Base-by-base conservation (phyloP, 2,797 vertebrate genomes). In the Rhabdophis nuchalis region DNA sequence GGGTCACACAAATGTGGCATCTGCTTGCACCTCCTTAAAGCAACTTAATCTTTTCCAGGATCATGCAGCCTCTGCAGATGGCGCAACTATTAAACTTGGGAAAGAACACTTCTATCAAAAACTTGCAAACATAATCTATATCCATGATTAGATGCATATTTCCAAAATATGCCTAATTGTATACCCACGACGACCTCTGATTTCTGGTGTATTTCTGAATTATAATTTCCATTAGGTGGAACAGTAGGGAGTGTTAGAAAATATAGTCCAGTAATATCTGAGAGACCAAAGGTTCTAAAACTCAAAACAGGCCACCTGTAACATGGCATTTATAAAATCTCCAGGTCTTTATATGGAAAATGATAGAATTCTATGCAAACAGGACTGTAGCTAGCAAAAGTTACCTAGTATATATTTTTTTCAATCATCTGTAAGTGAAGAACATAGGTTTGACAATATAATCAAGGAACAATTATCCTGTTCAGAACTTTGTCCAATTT, bases 331-430 rank as follows among this genome's bases (percentile, higher is more conserved):
- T 77, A 77, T 77, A 77, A 77, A 77, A 77, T 23, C 8, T 18
- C 16, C 14, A 86, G 86, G 77, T 87, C 89, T 53, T 29, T 90
- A 91, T 88, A 92, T 54, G 25, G 36, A 88, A 87, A 87, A 93
- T 82, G 72, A 82, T 82, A 46, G 72, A 82, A 46, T 46, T 41
- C 36, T 25, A 4, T 82, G 72, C 72, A 82, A 77, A 3, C 20
- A 25, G 20, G 46, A 82, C 9, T 12, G 9, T 82, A 46, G 36
- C 72, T 82, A 82, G 72, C 1, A 77, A 77, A 77, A 82, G 20
- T 46, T 82, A 82, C 20, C 20, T 46, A 46, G 9, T 25, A 46
- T 46, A 82, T 41, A 46, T 82, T 23, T 82, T 54, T 82, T 82
- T 46, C 72, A 82, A 82, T 82, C 72, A 46, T 82, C 36, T 46